Evolutionary conservation across 2,888 invertebrate genomes (phyloP), one percentile per base, ranked within the genome.

Genomic region (Diaphora mendica): DNA sequence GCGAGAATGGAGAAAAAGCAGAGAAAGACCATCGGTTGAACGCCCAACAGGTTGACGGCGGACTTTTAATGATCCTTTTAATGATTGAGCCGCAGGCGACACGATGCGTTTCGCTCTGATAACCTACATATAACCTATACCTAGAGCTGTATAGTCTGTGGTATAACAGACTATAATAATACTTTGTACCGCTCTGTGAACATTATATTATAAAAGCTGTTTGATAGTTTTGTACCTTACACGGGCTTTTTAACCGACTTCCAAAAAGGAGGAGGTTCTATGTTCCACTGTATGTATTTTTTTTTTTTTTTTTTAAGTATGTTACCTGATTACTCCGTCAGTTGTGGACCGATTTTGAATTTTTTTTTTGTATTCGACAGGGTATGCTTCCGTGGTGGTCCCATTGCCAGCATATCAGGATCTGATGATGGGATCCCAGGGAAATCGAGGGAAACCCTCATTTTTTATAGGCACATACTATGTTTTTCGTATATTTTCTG

Each of bases 1-100:
- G 73, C 77, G 80, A 83, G 80, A 79, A 84, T 82, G 81, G 80
- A 84, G 85, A 84, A 82, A 85, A 84, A 85, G 82, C 84, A 82
- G 79, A 83, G 85, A 86, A 85, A 86, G 85, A 87, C 87, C 86
- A 85, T 86, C 87, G 86, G 86, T 83, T 85, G 83, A 86, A 81
- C 86, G 84, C 83, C 88, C 87, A 87, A 87, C 88, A 88, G 89
- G 87, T 89, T 85, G 88, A 86, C 86, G 84, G 77, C 55, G 83
- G 86, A 89, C 85, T 90, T 90, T 91, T 92, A 92, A 93, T 92
- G 92, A 92, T 92, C 90, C 91, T 91, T 88, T 70, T 93, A 92
- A 93, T 93, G 92, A 92, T 92, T 91, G 87, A 87, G 91, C 92
- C 90, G 82, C 87, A 80, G 90, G 91, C 90, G 76, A 85, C 86